These are phyloP conservation scores for Hipposideros larvatus DNA, from an alignment of 2,797 vertebrate species.

Conservation along the genomic window DNA sequence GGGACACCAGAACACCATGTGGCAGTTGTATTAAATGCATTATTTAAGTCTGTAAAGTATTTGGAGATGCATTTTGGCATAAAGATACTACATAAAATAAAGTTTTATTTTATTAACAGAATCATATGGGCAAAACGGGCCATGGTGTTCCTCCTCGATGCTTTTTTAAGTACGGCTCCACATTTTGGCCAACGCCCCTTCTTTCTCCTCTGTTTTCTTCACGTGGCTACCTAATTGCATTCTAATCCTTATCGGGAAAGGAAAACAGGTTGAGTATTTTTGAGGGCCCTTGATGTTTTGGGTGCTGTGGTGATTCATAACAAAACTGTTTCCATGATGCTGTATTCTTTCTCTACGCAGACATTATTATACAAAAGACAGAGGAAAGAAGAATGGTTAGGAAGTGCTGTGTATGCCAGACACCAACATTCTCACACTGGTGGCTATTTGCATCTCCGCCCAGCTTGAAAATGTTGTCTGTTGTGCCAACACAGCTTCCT, in stretches of 20 bases:
- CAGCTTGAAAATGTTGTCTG: slow-evolving; percentile 85
- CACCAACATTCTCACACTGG: slow-evolving; percentile 59
- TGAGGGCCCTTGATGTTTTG: not conserved
- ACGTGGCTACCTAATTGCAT: not conserved
- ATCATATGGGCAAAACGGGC: slow-evolving; percentile 29
- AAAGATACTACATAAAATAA: slow-evolving; percentile 64
- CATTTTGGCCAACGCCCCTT: not conserved
- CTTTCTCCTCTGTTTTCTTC: not conserved
- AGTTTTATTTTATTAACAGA: slow-evolving; percentile 73
- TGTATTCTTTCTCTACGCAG: slow-evolving; percentile 26
- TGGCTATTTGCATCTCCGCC: slow-evolving; percentile 80
- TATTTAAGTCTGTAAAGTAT: slow-evolving; percentile 81
- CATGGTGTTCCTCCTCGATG: not conserved
- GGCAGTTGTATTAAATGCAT: slow-evolving; percentile 76
- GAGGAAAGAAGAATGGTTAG: slow-evolving; percentile 14
- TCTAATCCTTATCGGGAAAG: not conserved
- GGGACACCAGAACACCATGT: slow-evolving; percentile 55
- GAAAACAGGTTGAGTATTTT: slow-evolving; percentile 19
- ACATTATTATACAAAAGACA: slow-evolving; percentile 44
- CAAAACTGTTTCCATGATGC: not conserved
- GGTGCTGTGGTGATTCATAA: not conserved
- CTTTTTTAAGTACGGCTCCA: slow-evolving; percentile 11
- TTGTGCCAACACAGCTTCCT: slow-evolving; percentile 84
- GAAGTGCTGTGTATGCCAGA: slow-evolving; percentile 28
- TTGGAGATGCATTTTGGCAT: slow-evolving; percentile 72